phyloP scores from a whole-genome alignment of 1,140 invertebrate species.

The Zeugodacus cucurbitae region DNA sequence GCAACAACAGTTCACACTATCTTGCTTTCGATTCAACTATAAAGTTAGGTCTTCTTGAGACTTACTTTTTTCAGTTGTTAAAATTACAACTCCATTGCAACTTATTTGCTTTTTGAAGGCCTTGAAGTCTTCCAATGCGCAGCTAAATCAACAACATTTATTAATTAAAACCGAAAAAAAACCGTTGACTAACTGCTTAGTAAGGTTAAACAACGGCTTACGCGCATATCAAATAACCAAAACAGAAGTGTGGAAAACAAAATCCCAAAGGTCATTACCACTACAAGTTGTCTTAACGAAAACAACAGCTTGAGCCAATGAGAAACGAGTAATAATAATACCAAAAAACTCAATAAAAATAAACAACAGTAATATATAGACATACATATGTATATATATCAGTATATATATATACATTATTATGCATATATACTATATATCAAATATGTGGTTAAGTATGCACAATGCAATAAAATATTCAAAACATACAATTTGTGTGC shows the following conservation, averaged over 20 bases:
- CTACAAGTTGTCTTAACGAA: not conserved
- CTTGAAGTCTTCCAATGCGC: not conserved
- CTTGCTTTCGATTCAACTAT: not conserved
- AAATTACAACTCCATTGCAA: not conserved
- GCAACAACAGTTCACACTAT: too few species aligned
- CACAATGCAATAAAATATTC: not conserved
- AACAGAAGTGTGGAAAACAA: not conserved
- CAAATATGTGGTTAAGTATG: too few species aligned
- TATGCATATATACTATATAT: too few species aligned
- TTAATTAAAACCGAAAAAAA: not conserved
- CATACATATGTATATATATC: not conserved
- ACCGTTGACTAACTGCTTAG: not conserved
- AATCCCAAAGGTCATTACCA: slow-evolving; percentile 33
- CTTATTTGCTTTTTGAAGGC: not conserved
- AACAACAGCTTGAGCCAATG: not conserved
- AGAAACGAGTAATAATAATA: not conserved
- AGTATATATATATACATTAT: not conserved
- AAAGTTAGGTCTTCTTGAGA: not conserved
- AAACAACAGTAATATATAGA: not conserved
- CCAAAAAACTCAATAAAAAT: not conserved
- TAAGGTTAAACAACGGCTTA: not conserved
- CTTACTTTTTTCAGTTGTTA: not conserved
- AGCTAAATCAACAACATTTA: not conserved
- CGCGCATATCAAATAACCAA: not conserved
- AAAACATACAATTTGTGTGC: not conserved